Conservation (phyloP, 2,797 vertebrate genomes). For the Pseudochromis fuscus region DNA sequence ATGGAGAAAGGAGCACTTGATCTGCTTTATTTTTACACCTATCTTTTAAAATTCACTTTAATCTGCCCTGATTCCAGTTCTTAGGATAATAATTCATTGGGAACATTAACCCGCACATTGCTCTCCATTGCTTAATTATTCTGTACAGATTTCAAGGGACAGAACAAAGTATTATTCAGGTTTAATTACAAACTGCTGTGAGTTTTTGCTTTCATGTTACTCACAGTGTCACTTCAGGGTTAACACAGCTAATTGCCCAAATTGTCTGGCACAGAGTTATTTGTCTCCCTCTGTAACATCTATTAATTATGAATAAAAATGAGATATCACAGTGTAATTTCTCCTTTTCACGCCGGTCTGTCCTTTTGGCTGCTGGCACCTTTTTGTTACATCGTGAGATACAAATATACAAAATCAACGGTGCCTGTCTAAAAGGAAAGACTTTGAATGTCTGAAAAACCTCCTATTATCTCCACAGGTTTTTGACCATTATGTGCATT, state of each 20-base stretch:
- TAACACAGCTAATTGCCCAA: constrained; percentile 59
- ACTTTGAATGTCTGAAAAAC: constrained; percentile 23
- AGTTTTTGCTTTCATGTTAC: constrained; percentile 29
- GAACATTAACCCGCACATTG: background rate
- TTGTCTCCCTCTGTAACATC: constrained; percentile 53
- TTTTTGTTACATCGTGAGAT: constrained; percentile 33
- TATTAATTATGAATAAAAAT: constrained; percentile 64
- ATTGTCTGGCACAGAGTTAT: constrained; percentile 45
- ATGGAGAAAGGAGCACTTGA: background rate
- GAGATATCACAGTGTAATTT: constrained; percentile 33
- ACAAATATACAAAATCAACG: constrained; percentile 9
- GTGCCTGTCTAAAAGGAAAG: constrained; percentile 1
- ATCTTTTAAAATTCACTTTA: background rate
- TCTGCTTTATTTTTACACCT: background rate
- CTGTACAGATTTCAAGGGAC: background rate
- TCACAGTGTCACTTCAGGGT: constrained; percentile 49
- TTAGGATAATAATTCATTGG: background rate
- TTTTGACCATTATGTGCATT: constrained; percentile 37
- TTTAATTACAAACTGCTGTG: constrained; percentile 21
- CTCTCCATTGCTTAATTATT: constrained; percentile 3
- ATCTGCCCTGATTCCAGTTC: background rate
- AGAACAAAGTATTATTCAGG: constrained; percentile 15
- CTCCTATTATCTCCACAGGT: constrained; percentile 12
- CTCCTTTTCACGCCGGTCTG: constrained; percentile 41
- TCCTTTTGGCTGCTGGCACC: constrained; percentile 22